Percentiles rank a stretch among this genome's conserved stretches.
phyloP scores from a whole-genome alignment of 2,888 invertebrate species.

The Baronia brevicornis region DNA sequence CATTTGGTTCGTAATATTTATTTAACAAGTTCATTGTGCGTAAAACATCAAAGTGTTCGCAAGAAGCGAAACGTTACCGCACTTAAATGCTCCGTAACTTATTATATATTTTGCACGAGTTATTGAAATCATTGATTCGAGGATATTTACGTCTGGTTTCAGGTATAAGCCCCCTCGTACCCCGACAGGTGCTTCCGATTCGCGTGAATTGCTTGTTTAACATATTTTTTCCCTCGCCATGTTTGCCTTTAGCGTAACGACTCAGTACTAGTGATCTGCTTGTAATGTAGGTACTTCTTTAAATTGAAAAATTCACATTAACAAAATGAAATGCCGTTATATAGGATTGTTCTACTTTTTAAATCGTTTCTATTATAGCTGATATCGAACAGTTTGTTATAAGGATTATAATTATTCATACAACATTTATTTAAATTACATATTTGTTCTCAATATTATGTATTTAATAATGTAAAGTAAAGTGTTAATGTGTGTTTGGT shows the following conservation, averaged over 20 bases:
- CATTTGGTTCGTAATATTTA: too few species aligned
- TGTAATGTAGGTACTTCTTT: constrained; percentile 24
- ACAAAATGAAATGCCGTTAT: background rate
- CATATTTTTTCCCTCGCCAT: constrained; percentile 64
- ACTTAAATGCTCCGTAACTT: constrained; percentile 15
- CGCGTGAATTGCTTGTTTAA: constrained; percentile 66
- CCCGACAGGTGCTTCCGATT: constrained; percentile 56
- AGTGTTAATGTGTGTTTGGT: too few species aligned
- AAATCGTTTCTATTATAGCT: too few species aligned
- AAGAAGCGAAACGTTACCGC: constrained; percentile 10
- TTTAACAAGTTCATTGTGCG: too few species aligned
- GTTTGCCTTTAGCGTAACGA: constrained; percentile 57
- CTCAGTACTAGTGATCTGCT: constrained; percentile 43
- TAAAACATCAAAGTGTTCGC: constrained; percentile 5
- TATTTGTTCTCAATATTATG: too few species aligned
- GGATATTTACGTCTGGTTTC: constrained; percentile 27
- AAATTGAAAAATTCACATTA: background rate
- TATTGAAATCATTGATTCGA: constrained; percentile 13
- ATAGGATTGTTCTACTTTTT: background rate
- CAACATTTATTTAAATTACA: too few species aligned
- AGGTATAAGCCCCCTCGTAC: constrained; percentile 29
- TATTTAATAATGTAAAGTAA: too few species aligned
- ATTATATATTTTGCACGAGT: constrained; percentile 15
- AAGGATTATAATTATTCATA: too few species aligned
- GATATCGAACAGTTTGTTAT: too few species aligned